These are phyloP conservation scores for Chelonus insularis DNA, from an alignment of 1,140 invertebrate genomes.

Conservation along the genomic window DNA sequence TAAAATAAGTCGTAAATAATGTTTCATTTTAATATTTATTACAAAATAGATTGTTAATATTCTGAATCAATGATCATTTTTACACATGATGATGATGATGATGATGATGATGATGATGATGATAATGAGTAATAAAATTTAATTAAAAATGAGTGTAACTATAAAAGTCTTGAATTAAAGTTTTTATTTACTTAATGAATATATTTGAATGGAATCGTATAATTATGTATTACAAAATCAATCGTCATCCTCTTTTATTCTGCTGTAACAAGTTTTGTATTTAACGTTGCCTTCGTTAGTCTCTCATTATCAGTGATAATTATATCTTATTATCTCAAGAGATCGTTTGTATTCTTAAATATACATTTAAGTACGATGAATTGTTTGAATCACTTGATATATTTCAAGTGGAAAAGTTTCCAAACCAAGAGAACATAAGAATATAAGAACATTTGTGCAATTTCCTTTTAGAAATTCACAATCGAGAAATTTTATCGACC, in stretches of 20 bases:
- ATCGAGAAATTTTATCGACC: slow-evolving; percentile 3
- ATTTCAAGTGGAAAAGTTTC: background rate
- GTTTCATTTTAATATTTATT: too few species aligned
- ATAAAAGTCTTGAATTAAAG: too few species aligned
- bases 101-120: too few species aligned
- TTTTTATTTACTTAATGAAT: too few species aligned
- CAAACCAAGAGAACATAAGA: slow-evolving; percentile 8
- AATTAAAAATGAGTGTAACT: too few species aligned
- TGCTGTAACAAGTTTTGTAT: background rate
- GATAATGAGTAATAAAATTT: too few species aligned
- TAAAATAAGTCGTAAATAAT: too few species aligned
- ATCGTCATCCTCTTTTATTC: background rate
- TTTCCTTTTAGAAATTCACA: slow-evolving; percentile 8
- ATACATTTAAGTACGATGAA: background rate
- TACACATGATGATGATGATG: too few species aligned
- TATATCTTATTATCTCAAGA: slow-evolving; percentile 7
- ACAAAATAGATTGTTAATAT: too few species aligned
- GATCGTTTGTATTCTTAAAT: slow-evolving; percentile 11
- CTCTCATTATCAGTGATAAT: slow-evolving; percentile 16
- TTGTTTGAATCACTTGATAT: slow-evolving; percentile 5
- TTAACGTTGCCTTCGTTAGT: slow-evolving; percentile 5
- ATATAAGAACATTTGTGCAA: slow-evolving; percentile 3
- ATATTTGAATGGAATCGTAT: too few species aligned
- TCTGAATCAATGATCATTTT: too few species aligned
- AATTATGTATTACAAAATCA: background rate